A percentile compares a stretch with the other conserved stretches of the same genome.
Conservation (phyloP, 1,140 invertebrate genomes). For the Drosophila equinoxialis region DNA sequence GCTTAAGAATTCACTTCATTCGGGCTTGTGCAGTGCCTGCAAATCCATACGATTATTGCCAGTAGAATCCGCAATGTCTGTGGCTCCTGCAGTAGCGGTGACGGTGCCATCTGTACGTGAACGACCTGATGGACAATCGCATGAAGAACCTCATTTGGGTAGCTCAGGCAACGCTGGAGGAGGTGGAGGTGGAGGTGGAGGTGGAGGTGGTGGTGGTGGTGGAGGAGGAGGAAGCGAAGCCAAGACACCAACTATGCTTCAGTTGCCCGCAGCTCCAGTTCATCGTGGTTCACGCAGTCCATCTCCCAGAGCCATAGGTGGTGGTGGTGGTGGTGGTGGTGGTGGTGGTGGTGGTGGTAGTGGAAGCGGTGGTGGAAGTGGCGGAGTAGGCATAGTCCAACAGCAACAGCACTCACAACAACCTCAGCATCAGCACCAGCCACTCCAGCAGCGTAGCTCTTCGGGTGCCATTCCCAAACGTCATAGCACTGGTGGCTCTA, state of each 20-base stretch:
- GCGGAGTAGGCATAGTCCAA: background rate
- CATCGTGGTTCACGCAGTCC: slow-evolving; percentile 64
- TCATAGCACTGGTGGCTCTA: slow-evolving; percentile 78
- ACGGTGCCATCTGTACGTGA: slow-evolving; percentile 44
- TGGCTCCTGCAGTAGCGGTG: background rate
- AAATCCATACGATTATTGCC: slow-evolving; percentile 83
- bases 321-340: background rate
- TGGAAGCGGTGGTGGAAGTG: background rate
- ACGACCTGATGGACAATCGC: slow-evolving; percentile 65
- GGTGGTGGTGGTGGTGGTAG: background rate
- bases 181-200: background rate
- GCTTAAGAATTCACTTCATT: slow-evolving; percentile 90
- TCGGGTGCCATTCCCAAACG: slow-evolving; percentile 75
- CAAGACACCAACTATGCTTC: slow-evolving; percentile 18
- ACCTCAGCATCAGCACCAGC: slow-evolving; percentile 8
- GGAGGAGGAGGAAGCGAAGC: background rate
- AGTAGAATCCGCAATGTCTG: slow-evolving; percentile 31
- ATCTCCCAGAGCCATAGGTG: slow-evolving; percentile 41
- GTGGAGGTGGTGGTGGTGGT: background rate
- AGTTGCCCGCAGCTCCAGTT: slow-evolving; percentile 9
- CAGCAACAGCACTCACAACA: slow-evolving; percentile 25
- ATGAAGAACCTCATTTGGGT: slow-evolving; percentile 57
- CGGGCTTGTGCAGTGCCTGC: slow-evolving; percentile 90
- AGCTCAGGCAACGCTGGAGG: slow-evolving; percentile 3
- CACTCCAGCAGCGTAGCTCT: slow-evolving; percentile 46